A percentile compares a stretch with the other conserved stretches of the same genome.
phyloP scores from a whole-genome alignment of 2,888 invertebrate genomes.

The Sinentomon sp. region DNA sequence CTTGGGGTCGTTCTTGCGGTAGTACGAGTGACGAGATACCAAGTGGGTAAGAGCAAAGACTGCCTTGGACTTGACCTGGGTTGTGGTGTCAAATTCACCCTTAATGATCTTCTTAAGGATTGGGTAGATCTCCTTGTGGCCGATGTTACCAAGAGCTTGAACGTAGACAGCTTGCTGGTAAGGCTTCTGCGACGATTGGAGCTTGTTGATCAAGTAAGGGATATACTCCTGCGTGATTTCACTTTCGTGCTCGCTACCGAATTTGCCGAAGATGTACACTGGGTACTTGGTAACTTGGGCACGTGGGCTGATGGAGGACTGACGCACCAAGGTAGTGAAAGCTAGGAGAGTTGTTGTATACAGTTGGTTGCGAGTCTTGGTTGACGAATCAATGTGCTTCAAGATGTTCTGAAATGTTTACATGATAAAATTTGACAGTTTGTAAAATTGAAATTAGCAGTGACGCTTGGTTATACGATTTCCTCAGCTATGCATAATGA shows the following conservation, averaged over 20 bases:
- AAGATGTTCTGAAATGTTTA: no score
- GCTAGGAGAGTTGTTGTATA: slow-evolving; percentile 17
- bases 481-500: no score
- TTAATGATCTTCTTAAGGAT: slow-evolving; percentile 16
- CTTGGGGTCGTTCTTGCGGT: slow-evolving; percentile 10
- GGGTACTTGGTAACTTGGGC: slow-evolving; percentile 15
- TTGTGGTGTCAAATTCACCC: slow-evolving; percentile 13
- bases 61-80: slow-evolving; percentile 17
- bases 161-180: slow-evolving; percentile 15
- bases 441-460: no score
- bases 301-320: slow-evolving; percentile 18
- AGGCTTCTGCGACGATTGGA: slow-evolving; percentile 10
- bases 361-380: slow-evolving; percentile 12
- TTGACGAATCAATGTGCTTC: no score
- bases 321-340: slow-evolving; percentile 18
- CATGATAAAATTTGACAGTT: no score
- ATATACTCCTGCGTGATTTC: slow-evolving; percentile 14
- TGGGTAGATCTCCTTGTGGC: slow-evolving; percentile 17
- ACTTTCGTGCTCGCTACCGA: slow-evolving; percentile 13
- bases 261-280: slow-evolving; percentile 14
- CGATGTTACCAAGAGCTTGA: slow-evolving; percentile 20
- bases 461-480: no score
- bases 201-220: slow-evolving; percentile 12
- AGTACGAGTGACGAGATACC: slow-evolving; percentile 10
- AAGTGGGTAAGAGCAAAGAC: slow-evolving; percentile 19